Evolutionary conservation across 2,888 invertebrate species (phyloP), one percentile per base, ranked within the genome.

Genomic region (Lasioglossum oenotherae): DNA sequence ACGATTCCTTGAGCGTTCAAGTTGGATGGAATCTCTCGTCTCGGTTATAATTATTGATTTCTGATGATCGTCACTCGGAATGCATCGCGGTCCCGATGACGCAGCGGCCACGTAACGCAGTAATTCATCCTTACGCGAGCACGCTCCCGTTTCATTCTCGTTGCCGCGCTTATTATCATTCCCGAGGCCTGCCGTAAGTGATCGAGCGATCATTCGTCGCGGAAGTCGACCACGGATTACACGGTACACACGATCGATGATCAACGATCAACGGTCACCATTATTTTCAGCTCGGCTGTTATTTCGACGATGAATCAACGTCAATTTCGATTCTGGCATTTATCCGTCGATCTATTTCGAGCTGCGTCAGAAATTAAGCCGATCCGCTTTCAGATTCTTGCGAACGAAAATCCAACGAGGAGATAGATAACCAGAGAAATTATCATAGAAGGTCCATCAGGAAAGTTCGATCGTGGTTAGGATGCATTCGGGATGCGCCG

Each of bases 131-230:
- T 81, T 60, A 81, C 73, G 75, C 75, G 78, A 74, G 3, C 38
- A 69, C 69, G 76, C 31, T 72, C 72, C 73, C 69, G 81, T 81
- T 81, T 78, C 81, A 77, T 64, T 64, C 64, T 64, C 74, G 74
- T 81, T 78, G 72, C 53, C 73, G 74, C 60, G 46, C 78, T 74
- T 72, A 79, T 85, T 78, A 76, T 85, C 76, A 23, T 69, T 69
- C 67, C 2, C 64, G 64, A 16, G 64, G 64, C 31, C 64, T 64
- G 31, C 64, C 31, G 67, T 67, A 35, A 67, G 19, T 35, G 35
- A 35, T 67, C 35, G 19, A 19, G 53, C 35, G 35, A 19, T 67
- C 35, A 19, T 35, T 35, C 67, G 67, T n/a, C 60, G 27, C 60
- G 53, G 53, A 53, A 53, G n/a, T 53, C 53, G n/a, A 53, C 10